Conservation (phyloP, 2,888 invertebrate species). For the Tuberolachnus salignus region DNA sequence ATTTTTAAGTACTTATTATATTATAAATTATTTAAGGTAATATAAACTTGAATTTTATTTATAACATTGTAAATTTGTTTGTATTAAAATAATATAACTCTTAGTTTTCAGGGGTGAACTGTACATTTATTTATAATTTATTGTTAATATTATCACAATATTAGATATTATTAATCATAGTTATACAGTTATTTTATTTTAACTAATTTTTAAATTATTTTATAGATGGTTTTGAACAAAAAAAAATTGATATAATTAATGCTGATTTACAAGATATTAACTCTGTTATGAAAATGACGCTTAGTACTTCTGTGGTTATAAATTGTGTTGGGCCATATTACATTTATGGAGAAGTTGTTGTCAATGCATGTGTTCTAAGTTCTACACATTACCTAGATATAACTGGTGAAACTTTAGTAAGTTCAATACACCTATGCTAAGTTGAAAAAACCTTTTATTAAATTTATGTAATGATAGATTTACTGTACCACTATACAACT, state of each 20-base stretch:
- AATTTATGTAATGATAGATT: not conserved
- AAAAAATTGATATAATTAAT: conserved; percentile 70
- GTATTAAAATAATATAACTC: too few species aligned
- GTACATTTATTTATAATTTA: too few species aligned
- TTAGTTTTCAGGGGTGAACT: too few species aligned
- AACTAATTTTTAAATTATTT: not conserved
- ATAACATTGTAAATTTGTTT: too few species aligned
- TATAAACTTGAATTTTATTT: not conserved
- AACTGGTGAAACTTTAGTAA: conserved; percentile 85
- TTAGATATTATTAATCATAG: too few species aligned
- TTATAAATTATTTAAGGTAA: not conserved
- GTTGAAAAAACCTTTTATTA: not conserved
- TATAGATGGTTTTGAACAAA: conserved; percentile 20
- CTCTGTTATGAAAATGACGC: conserved; percentile 81
- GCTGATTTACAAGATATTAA: conserved; percentile 65
- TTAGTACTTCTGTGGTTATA: conserved; percentile 76
- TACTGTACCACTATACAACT: not conserved
- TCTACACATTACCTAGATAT: conserved; percentile 90
- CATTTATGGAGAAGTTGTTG: conserved; percentile 87
- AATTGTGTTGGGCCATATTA: conserved; percentile 93
- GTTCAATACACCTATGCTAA: not conserved
- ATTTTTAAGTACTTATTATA: not conserved
- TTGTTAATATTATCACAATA: too few species aligned
- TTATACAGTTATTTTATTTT: too few species aligned
- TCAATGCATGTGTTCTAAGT: conserved; percentile 82